phyloP scores from a whole-genome alignment of 2,113 vertebrate genomes.

The Baryphthengus martii region DNA sequence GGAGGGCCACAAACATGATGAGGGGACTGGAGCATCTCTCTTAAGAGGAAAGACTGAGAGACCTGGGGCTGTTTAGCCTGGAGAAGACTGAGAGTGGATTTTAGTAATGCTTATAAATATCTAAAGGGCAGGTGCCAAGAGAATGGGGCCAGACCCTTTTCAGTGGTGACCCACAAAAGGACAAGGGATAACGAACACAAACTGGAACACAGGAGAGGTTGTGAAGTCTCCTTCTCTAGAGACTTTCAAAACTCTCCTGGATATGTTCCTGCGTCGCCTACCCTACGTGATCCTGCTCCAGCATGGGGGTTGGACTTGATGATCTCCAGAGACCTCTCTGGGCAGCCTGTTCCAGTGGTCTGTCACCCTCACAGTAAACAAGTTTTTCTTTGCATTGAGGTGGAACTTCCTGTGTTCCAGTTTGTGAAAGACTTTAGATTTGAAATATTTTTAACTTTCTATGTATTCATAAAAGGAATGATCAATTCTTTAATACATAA shows the following conservation, averaged over 20 bases:
- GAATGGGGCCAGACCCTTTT: too few relatives aligned
- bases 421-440: neutral
- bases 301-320: neutral
- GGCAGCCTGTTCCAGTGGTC: too few relatives aligned
- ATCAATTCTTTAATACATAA: neutral
- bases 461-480: neutral
- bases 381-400: too few relatives aligned
- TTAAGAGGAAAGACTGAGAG: neutral
- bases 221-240: neutral
- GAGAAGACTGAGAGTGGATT: neutral
- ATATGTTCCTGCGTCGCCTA: too few relatives aligned
- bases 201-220: neutral
- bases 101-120: neutral
- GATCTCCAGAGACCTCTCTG: neutral
- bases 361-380: too few relatives aligned
- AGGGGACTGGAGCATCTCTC: neutral
- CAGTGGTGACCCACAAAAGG: neutral
- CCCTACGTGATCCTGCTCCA: too few relatives aligned
- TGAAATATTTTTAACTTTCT: neutral
- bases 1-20: neutral
- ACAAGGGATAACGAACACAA: neutral
- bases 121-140: too few relatives aligned
- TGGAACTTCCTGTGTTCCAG: too few relatives aligned
- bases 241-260: neutral
- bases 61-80: neutral